Evolutionary conservation across 2,888 invertebrate species (phyloP).

Genomic region (Stegana nigrithorax): DNA sequence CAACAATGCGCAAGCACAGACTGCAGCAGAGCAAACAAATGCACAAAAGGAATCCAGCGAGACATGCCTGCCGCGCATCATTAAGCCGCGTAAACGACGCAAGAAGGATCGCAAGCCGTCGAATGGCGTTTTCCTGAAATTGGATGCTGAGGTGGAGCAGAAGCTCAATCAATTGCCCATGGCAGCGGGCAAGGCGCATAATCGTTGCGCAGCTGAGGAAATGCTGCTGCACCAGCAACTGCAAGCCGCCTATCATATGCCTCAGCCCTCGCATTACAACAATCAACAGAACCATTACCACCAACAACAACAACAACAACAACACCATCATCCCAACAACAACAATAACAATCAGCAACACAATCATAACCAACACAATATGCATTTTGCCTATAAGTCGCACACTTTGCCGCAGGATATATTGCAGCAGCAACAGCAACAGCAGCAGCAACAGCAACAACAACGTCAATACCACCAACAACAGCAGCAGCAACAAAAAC

Average conservation of each 20-base stretch:
- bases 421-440: slow-evolving; percentile 8
- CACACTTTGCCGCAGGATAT: not conserved
- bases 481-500: slow-evolving; percentile 18
- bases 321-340: not conserved
- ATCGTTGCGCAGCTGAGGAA: slow-evolving; percentile 14
- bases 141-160: slow-evolving; percentile 45
- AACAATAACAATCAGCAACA: slow-evolving; percentile 20
- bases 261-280: too few species aligned
- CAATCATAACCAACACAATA: slow-evolving; percentile 24
- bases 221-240: too few species aligned
- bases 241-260: too few species aligned
- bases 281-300: slow-evolving; percentile 27
- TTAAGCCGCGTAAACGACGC: slow-evolving; percentile 88
- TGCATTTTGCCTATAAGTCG: too few species aligned
- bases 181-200: slow-evolving; percentile 26
- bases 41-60: slow-evolving; percentile 69
- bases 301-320: slow-evolving; percentile 23
- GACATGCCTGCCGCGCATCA: slow-evolving; percentile 86
- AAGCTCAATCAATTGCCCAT: slow-evolving; percentile 27
- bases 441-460: not conserved
- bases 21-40: slow-evolving; percentile 62
- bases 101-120: slow-evolving; percentile 88
- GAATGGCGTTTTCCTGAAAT: slow-evolving; percentile 66
- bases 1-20: not conserved
- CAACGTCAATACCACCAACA: slow-evolving; percentile 23